phyloP scores from a whole-genome alignment of 1,140 invertebrate genomes.

The Platyscapa corneri region DNA sequence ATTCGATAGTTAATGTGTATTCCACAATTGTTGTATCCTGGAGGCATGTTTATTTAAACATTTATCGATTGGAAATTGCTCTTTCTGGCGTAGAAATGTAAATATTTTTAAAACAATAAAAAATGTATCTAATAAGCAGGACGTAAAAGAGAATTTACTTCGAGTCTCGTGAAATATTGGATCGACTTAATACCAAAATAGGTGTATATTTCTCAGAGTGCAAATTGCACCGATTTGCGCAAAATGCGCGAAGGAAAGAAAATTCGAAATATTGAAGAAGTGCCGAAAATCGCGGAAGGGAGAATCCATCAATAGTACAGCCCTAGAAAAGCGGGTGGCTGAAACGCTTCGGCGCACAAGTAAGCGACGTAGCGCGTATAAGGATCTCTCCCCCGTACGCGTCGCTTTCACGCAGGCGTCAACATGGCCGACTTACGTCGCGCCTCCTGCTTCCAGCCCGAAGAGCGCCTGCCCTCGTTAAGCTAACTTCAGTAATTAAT shows the following conservation, averaged over 20 bases:
- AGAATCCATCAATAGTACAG: constrained; percentile 40
- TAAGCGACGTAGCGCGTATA: constrained; percentile 52
- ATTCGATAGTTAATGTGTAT: too few relatives aligned
- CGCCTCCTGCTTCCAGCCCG: constrained; percentile 60
- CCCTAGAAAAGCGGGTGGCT: not conserved
- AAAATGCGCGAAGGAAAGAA: not conserved
- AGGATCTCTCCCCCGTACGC: not conserved
- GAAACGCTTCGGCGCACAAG: constrained; percentile 55
- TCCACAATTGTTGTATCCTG: too few relatives aligned
- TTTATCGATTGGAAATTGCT: too few relatives aligned
- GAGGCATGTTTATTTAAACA: too few relatives aligned
- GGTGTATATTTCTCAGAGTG: too few relatives aligned
- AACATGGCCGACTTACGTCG: constrained; percentile 64
- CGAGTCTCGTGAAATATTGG: too few relatives aligned
- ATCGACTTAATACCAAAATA: too few relatives aligned
- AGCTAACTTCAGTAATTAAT: constrained; percentile 65
- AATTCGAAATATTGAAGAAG: not conserved
- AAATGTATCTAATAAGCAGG: too few relatives aligned
- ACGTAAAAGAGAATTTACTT: too few relatives aligned
- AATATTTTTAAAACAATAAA: too few relatives aligned
- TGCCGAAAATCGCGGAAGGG: not conserved
- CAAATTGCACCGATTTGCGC: too few relatives aligned
- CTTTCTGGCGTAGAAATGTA: too few relatives aligned
- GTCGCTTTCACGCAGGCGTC: constrained; percentile 65
- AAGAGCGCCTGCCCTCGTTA: constrained; percentile 55